Percentiles rank a stretch among this genome's conserved stretches.
Conservation (phyloP, 1,140 invertebrate species). For the Scaptomyza pallida region DNA sequence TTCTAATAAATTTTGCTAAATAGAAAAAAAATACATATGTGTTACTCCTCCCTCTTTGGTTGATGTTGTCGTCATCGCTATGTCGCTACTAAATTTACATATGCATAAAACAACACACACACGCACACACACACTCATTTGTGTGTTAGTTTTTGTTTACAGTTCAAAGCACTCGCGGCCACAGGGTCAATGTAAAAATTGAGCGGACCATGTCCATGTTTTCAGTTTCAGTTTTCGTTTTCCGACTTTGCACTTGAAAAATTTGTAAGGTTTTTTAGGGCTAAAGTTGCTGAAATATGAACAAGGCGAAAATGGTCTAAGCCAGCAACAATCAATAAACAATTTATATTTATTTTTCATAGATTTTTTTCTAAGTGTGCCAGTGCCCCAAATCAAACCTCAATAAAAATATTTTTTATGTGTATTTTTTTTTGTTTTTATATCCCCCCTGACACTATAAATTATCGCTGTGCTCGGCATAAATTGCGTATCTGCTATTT, state of each 20-base stretch:
- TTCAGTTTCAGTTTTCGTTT: conserved; percentile 40
- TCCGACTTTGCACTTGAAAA: too few species aligned
- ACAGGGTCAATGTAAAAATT: conserved; percentile 62
- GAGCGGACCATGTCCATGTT: conserved; percentile 49
- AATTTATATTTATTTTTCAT: too few species aligned
- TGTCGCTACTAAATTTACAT: conserved; percentile 33
- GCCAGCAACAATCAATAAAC: too few species aligned
- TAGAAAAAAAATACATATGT: conserved; percentile 7
- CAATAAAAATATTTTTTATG: not conserved
- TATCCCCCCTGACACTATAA: conserved; percentile 26
- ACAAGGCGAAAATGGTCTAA: too few species aligned
- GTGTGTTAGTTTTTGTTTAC: conserved; percentile 36
- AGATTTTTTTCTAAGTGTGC: not conserved
- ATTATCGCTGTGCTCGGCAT: conserved; percentile 16
- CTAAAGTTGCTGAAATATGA: too few species aligned
- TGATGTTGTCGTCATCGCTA: conserved; percentile 58
- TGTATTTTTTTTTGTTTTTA: not conserved
- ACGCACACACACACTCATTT: conserved; percentile 10
- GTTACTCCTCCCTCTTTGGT: conserved; percentile 19
- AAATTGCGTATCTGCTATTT: conserved; percentile 15
- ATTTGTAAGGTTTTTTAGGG: too few species aligned
- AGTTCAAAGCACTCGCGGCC: conserved; percentile 63
- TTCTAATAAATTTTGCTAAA: conserved; percentile 60
- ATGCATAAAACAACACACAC: conserved; percentile 14
- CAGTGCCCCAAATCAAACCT: not conserved